phyloP scores from a whole-genome alignment of 2,113 vertebrate genomes.

The Callaeas wilsoni region DNA sequence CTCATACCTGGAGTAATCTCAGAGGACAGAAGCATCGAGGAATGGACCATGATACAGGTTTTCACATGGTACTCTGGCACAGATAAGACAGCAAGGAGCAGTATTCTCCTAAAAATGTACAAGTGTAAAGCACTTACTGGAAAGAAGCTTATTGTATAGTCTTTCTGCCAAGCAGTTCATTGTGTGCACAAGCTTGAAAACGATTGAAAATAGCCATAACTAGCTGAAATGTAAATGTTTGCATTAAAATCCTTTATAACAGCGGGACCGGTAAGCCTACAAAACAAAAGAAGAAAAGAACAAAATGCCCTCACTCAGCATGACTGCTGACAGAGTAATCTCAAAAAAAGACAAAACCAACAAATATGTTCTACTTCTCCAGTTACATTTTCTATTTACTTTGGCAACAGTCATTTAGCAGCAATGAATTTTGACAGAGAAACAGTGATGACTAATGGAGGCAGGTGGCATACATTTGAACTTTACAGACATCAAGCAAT shows the following conservation, averaged over 20 bases:
- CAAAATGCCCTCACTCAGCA: neutral
- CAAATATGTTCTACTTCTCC: neutral
- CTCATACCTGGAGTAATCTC: neutral
- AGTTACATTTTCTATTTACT: neutral
- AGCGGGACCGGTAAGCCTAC: neutral
- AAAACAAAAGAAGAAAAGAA: neutral
- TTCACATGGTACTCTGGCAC: neutral
- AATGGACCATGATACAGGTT: neutral
- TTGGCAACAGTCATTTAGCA: neutral
- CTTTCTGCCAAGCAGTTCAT: neutral
- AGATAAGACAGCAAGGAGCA: neutral
- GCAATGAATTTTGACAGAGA: neutral
- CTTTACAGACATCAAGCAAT: neutral
- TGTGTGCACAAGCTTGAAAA: neutral
- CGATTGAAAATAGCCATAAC: neutral
- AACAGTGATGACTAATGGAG: neutral
- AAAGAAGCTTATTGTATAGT: neutral
- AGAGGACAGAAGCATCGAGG: neutral
- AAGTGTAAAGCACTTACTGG: neutral
- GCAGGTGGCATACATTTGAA: slow-evolving; percentile 23
- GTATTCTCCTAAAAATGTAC: neutral
- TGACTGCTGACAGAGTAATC: neutral
- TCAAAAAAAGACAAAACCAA: neutral
- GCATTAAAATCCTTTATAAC: neutral
- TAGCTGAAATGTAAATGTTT: slow-evolving; percentile 5